These are phyloP conservation scores for Caenorhabditis uteleia DNA, from an alignment of 2,888 invertebrate species.

Conservation along the genomic window DNA sequence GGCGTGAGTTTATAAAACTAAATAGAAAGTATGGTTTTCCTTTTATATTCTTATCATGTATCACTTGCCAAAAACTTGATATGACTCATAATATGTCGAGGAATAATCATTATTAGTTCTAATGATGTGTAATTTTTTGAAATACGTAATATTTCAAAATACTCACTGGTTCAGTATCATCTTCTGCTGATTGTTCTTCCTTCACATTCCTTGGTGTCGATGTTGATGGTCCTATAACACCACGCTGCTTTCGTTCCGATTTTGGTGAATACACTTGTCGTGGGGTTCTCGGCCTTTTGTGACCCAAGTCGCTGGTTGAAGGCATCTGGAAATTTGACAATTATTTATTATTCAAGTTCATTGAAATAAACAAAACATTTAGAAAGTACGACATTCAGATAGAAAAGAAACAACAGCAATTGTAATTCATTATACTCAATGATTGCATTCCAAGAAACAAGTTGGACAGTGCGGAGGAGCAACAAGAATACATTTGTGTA, in stretches of 20 bases:
- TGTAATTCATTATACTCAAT: too few species aligned
- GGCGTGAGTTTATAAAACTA: too few species aligned
- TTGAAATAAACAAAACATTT: not conserved
- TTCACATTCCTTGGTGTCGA: not conserved
- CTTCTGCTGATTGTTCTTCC: conserved; percentile 13
- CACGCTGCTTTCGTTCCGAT: conserved; percentile 1
- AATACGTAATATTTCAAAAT: not conserved
- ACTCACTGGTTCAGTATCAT: conserved; percentile 1
- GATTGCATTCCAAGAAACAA: too few species aligned
- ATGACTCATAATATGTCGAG: too few species aligned
- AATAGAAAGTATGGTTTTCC: too few species aligned
- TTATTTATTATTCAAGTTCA: conserved; percentile 5
- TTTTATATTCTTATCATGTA: too few species aligned
- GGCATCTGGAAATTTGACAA: conserved; percentile 7
- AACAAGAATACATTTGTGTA: too few species aligned
- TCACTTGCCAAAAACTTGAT: too few species aligned
- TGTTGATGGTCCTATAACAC: too few species aligned
- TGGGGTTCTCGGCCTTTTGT: conserved; percentile 24
- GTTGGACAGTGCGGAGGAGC: too few species aligned
- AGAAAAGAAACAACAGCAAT: too few species aligned
- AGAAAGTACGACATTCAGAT: not conserved
- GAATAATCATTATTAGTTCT: too few species aligned
- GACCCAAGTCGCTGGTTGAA: not conserved
- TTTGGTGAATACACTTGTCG: conserved; percentile 18
- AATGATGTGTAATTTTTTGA: not conserved